phyloP scores from a whole-genome alignment of 2,113 vertebrate genomes.

The Henicopernis longicauda region DNA sequence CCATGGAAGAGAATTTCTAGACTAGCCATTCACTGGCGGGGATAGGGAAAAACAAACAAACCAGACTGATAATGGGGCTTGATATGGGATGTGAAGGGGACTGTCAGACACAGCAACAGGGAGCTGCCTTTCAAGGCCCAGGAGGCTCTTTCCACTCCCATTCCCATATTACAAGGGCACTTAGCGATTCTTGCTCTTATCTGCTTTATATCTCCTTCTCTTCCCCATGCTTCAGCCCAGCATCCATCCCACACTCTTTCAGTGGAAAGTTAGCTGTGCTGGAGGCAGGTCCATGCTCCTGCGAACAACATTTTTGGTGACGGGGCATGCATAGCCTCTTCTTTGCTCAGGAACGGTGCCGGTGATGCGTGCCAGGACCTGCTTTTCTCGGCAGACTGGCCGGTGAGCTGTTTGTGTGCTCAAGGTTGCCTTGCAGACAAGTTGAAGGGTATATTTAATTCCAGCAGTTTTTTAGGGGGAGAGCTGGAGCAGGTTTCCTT shows the following conservation, averaged over 20 bases:
- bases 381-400: neutral
- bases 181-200: neutral
- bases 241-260: too few species aligned
- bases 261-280: neutral
- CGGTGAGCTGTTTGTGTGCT: fast-evolving
- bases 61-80: neutral
- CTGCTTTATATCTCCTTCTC: neutral
- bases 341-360: neutral
- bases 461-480: neutral
- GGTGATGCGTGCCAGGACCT: neutral
- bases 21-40: neutral
- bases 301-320: neutral
- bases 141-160: neutral
- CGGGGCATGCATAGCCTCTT: neutral
- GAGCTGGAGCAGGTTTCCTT: neutral
- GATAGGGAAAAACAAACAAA: neutral
- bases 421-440: neutral
- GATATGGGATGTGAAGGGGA: neutral
- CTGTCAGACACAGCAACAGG: neutral
- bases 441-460: neutral
- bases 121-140: neutral
- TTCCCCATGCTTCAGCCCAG: neutral
- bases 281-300: neutral
- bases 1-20: neutral
- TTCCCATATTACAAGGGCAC: neutral